phyloP scores from a whole-genome alignment of 2,797 vertebrate species.

The Galaxias olidus region DNA sequence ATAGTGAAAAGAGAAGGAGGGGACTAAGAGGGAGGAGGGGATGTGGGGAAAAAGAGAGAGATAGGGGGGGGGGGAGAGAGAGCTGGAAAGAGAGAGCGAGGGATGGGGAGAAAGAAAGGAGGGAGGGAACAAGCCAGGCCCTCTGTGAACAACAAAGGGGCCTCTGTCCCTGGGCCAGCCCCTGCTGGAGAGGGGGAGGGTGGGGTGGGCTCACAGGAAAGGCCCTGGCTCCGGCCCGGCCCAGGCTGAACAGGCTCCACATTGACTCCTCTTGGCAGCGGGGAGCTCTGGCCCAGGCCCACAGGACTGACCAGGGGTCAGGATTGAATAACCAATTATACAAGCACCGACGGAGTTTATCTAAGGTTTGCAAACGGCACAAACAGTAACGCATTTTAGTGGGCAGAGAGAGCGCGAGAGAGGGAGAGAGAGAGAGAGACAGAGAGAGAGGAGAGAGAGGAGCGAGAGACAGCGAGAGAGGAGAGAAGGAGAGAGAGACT shows the following conservation, averaged over 20 bases:
- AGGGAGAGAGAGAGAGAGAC: slow-evolving; percentile 21
- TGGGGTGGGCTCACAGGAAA: slow-evolving; percentile 97
- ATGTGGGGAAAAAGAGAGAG: slow-evolving; percentile 34
- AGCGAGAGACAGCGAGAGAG: slow-evolving; percentile 25
- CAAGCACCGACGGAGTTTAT: slow-evolving; percentile 91
- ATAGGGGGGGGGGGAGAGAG: slow-evolving; percentile 54
- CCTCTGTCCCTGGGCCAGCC: slow-evolving; percentile 95
- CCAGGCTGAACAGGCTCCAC: slow-evolving; percentile 88
- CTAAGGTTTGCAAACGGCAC: slow-evolving; percentile 85
- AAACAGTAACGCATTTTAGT: slow-evolving; percentile 79
- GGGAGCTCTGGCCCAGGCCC: slow-evolving; percentile 79
- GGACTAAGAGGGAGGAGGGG: slow-evolving; percentile 75
- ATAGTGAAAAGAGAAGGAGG: slow-evolving; percentile 65
- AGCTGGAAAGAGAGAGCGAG: slow-evolving; percentile 24
- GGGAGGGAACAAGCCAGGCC: slow-evolving; percentile 76
- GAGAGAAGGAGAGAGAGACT: slow-evolving; percentile 55
- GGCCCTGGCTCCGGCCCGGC: slow-evolving; percentile 89
- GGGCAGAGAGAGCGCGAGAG: slow-evolving; percentile 46
- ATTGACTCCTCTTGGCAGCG: slow-evolving; percentile 96
- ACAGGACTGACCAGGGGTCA: slow-evolving; percentile 88
- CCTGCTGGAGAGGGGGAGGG: slow-evolving; percentile 83
- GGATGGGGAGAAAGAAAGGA: slow-evolving; percentile 60
- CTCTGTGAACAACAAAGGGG: slow-evolving; percentile 90
- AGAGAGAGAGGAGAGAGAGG: slow-evolving; percentile 25
- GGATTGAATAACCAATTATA: slow-evolving; percentile 97